These are phyloP conservation scores for Dermatemys mawii DNA, from an alignment of 2,113 vertebrate species.

Conservation along the genomic window DNA sequence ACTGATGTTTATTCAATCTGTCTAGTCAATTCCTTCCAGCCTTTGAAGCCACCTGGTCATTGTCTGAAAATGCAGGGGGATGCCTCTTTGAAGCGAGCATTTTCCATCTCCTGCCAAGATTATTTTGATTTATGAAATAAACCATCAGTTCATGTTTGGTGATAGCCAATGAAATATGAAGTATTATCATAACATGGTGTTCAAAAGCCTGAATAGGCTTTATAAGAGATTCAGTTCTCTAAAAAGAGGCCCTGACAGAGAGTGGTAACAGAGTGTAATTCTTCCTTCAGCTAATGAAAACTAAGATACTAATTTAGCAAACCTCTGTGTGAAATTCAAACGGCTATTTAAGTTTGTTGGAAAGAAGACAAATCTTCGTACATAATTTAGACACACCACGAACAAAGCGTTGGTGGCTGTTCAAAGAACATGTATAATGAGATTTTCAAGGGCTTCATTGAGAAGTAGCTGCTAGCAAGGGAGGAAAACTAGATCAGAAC, in stretches of 20 bases:
- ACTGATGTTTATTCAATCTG: not conserved
- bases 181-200: not conserved
- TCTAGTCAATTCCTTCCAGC: conserved; percentile 20
- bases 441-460: conserved; percentile 6
- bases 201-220: not conserved
- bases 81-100: not conserved
- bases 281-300: not conserved
- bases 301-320: not conserved
- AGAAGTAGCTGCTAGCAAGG: conserved; percentile 26
- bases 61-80: not conserved
- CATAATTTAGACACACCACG: not conserved
- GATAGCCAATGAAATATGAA: not conserved
- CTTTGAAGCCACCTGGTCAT: not conserved
- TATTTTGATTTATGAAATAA: not conserved
- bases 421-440: not conserved
- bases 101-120: not conserved
- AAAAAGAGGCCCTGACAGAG: not conserved
- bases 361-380: conserved; percentile 39
- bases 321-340: not conserved
- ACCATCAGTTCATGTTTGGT: not conserved
- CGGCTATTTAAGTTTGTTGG: not conserved
- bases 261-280: not conserved
- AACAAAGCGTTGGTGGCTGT: conserved; percentile 31
- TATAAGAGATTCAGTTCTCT: not conserved
- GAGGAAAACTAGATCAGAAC: not conserved